Conservation (phyloP, 2,888 invertebrate species). For the Drepanosiphum platanoidis region DNA sequence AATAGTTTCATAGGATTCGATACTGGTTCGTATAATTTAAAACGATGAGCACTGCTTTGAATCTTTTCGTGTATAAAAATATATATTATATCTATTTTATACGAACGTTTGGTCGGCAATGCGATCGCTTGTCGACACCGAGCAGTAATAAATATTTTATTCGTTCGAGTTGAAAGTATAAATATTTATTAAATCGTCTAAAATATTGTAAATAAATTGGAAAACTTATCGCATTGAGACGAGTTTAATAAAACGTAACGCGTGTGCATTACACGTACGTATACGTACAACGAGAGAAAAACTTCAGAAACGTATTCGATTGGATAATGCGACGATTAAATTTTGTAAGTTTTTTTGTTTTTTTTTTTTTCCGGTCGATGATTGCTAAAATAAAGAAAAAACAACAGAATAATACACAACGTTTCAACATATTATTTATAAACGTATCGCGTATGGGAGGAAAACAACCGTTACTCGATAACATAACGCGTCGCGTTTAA, state of each 20-base stretch:
- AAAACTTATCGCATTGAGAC: not conserved
- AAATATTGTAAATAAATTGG: constrained; percentile 12
- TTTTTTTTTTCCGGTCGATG: constrained; percentile 24
- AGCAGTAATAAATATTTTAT: not conserved
- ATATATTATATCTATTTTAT: not conserved
- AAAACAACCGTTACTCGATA: not conserved
- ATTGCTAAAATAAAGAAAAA: not conserved
- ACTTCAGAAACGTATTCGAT: not conserved
- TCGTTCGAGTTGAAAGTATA: not conserved
- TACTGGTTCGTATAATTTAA: not conserved
- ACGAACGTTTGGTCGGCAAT: too few species aligned
- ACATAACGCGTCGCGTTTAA: not conserved
- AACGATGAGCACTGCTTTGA: not conserved
- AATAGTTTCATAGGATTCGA: not conserved
- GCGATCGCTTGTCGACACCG: too few species aligned
- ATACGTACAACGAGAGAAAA: not conserved
- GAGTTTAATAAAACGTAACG: not conserved
- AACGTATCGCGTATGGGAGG: too few species aligned
- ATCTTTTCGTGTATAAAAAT: not conserved
- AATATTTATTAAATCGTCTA: constrained; percentile 12
- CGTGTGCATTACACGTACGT: not conserved
- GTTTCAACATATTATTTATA: not conserved
- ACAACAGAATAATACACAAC: not conserved
- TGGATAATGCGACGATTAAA: not conserved
- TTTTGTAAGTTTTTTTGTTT: not conserved